Evolutionary conservation across 30 jellyfish, hydroid and myxozoan genomes (phyloP), one percentile per base, ranked within the genome.

Genomic region (Rhopilema esculentum): DNA sequence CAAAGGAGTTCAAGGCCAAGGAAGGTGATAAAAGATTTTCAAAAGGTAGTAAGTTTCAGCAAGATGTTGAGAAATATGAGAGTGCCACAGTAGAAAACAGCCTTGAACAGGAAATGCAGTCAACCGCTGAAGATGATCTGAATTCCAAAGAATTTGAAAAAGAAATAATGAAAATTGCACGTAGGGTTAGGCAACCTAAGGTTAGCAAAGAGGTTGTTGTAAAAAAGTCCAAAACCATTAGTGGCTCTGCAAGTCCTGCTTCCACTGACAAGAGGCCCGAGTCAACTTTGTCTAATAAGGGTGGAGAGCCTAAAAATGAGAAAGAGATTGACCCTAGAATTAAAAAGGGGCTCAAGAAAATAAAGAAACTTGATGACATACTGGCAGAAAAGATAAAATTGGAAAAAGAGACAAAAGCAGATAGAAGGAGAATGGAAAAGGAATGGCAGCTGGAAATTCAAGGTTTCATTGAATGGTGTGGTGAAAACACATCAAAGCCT

Each of bases 341-440:
- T 24, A 66, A 27, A 28, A 72, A 80, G 50, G 97, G 97, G 8
- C 73, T 91, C 19, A 81, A 84, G 69, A 85, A 71, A 80, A 91
- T 91, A 7, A 64, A 33, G 75, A 85, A 74, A 69, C 77, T 91
- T 2, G 97, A 91, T 73, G 67, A 79, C 18, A 72, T 91, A 20
- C 86, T 91, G 15, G 90, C 96, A 18, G 93, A 91, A 49, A 91
- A 91, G 50, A 40, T 84, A 0, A 85, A 79, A 61, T 33, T 75
- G 72, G 97, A 91, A 57, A 91, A 77, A 86, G 94, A 80, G 33
- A 89, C 72, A 6, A 91, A 91, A 69, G 87, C 88, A 68, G 97
- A 91, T 24, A 72, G 97, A 66, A 80, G 51, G 30, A 63, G 96
- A 50, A 31, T 85, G 75, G 96, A 85, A 33, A 70, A 49, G 57